phyloP scores from a whole-genome alignment of 2,113 vertebrate genomes.

The Pollimyrus isidori region DNA sequence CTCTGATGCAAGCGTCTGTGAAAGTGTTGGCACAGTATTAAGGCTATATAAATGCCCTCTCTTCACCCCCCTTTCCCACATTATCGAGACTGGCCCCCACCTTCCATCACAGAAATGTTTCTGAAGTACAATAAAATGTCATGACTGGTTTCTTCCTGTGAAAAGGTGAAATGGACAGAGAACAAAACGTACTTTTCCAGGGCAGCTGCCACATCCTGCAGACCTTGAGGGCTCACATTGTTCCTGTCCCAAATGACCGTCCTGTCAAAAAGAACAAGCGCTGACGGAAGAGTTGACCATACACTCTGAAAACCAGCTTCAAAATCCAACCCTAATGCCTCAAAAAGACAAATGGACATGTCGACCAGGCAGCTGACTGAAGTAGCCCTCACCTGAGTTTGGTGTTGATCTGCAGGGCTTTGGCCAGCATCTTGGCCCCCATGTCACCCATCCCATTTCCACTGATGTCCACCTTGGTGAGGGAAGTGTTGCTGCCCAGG shows the following conservation, averaged over 20 bases:
- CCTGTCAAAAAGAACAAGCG: conserved; percentile 55
- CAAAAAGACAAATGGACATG: neutral
- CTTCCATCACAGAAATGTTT: neutral
- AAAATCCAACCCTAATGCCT: neutral
- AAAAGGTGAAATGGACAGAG: neutral
- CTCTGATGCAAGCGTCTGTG: neutral
- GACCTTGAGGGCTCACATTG: conserved; percentile 82
- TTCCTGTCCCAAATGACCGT: conserved; percentile 94
- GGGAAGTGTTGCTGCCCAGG: conserved; percentile 85
- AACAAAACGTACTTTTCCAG: conserved; percentile 80
- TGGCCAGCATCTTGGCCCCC: conserved; percentile 95
- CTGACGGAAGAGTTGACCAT: neutral
- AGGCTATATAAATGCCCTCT: neutral
- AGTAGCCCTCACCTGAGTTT: conserved; percentile 78
- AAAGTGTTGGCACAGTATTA: neutral
- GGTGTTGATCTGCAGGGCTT: conserved; percentile 95
- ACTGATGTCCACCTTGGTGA: conserved; percentile 90
- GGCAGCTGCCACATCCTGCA: conserved; percentile 89
- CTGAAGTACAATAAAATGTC: neutral
- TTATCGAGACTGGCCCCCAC: neutral
- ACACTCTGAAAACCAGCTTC: neutral
- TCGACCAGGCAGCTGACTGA: neutral
- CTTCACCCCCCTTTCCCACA: neutral
- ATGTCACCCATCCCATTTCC: conserved; percentile 96
- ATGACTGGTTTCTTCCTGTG: neutral